Conservation (phyloP, 2,113 vertebrate genomes). For the Pseudorectes ferrugineus region DNA sequence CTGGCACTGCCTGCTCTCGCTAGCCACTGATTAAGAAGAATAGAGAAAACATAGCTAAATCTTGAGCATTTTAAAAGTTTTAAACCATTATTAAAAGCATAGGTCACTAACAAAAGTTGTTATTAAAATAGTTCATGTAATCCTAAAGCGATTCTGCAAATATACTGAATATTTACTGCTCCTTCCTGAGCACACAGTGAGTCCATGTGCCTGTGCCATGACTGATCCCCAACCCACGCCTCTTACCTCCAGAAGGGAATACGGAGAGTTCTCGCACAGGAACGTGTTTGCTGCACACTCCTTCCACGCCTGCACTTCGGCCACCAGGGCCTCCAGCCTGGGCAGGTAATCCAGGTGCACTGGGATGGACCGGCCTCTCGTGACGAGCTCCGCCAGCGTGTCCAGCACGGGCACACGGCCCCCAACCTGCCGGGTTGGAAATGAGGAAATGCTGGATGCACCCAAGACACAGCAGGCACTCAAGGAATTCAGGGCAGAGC, state of each 20-base stretch:
- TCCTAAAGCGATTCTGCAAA: not conserved
- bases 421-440: slow-evolving; percentile 63
- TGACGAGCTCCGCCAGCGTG: slow-evolving; percentile 80
- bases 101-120: not conserved
- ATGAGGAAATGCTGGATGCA: not conserved
- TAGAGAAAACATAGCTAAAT: not conserved
- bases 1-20: not conserved
- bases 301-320: slow-evolving; percentile 88
- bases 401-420: slow-evolving; percentile 77
- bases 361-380: slow-evolving; percentile 83
- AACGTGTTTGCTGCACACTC: slow-evolving; percentile 84
- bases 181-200: not conserved
- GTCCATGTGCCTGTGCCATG: not conserved
- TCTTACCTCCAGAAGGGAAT: slow-evolving; percentile 87
- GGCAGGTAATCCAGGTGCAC: slow-evolving; percentile 87
- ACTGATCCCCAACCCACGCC: not conserved
- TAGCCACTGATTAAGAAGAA: not conserved
- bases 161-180: not conserved
- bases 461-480: not conserved
- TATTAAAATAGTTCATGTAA: not conserved
- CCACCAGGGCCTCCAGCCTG: slow-evolving; percentile 81
- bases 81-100: not conserved
- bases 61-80: not conserved
- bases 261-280: slow-evolving; percentile 79
- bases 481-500: not conserved